Evolutionary conservation across 2,797 vertebrate genomes (phyloP), one percentile per base, ranked within the genome.

Genomic region (Sphaeramia orbicularis): DNA sequence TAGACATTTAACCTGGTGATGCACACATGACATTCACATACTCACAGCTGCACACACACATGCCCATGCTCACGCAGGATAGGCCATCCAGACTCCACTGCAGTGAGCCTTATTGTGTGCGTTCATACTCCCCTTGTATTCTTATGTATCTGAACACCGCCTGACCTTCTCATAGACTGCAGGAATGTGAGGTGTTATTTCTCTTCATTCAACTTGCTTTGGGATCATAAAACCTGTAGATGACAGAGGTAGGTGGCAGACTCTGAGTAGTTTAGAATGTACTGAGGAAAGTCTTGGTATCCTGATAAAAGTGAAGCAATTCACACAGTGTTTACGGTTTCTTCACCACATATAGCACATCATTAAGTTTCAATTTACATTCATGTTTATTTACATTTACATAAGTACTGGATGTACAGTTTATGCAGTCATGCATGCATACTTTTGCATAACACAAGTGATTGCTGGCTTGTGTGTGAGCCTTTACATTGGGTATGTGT

Each of bases 131-230:
- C 74, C 78, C 90, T 92, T 94, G 93, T 94, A 88, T 85, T 90
- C 93, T 80, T 79, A 86, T 89, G 93, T 93, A 89, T 81, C 74
- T 90, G 83, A 86, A 89, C 86, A 90, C 81, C 64, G 85, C 58
- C 85, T 93, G 93, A 90, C 91, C 93, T 94, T 94, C 86, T 80
- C 63, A 61, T 45, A 53, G 55, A 61, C 70, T 72, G 64, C 70
- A 77, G 78, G 83, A 80, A 83, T 87, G 75, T 65, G 74, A 71
- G 21, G 83, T 89, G 88, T 92, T 94, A 95, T 94, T 94, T 93
- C 94, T 92, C 93, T 86, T 92, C 91, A 90, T 92, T 91, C 92
- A 94, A 60, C 90, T 93, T 95, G 77, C 80, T 90, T 93, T 93
- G 92, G 92, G 94, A 91, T 85, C 35, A 65, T 70, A 64, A 85